Evolutionary conservation across 37 sponge, comb jelly and placozoan species (phyloP).

Genomic region (Ephydatia muelleri): DNA sequence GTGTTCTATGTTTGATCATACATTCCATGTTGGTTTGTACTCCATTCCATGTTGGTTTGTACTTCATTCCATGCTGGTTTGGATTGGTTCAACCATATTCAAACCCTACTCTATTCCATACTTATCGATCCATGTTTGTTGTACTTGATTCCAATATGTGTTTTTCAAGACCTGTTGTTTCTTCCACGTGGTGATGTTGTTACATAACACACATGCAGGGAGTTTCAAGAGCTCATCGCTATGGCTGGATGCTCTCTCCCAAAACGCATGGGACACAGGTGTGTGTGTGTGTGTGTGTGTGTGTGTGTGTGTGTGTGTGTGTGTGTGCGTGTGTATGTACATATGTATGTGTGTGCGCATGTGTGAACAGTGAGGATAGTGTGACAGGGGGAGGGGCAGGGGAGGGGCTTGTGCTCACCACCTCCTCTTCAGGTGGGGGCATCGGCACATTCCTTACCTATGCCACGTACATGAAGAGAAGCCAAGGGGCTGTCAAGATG

Average conservation of each 20-base stretch:
- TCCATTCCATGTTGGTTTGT: background rate
- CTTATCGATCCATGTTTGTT: no score
- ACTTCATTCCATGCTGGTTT: background rate
- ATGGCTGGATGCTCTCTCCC: constrained; percentile 87
- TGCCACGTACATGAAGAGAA: constrained; percentile 80
- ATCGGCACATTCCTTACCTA: constrained; percentile 72
- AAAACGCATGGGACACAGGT: constrained; percentile 94
- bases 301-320: no score
- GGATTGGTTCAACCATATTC: background rate
- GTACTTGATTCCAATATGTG: background rate
- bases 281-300: no score
- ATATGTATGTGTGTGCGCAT: background rate
- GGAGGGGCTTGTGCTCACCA: background rate
- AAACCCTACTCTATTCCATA: no score
- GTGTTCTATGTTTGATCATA: no score
- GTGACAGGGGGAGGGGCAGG: background rate
- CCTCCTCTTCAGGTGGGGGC: constrained; percentile 67
- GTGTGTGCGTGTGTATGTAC: no score
- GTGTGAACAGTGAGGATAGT: no score
- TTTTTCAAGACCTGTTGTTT: background rate
- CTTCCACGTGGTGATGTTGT: no score
- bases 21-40: no score
- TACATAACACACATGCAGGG: no score
- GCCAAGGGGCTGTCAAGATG: constrained; percentile 76
- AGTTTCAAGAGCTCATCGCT: constrained; percentile 27